These are phyloP conservation scores for Labia minor DNA, from an alignment of 2,888 invertebrate genomes.

Conservation along the genomic window DNA sequence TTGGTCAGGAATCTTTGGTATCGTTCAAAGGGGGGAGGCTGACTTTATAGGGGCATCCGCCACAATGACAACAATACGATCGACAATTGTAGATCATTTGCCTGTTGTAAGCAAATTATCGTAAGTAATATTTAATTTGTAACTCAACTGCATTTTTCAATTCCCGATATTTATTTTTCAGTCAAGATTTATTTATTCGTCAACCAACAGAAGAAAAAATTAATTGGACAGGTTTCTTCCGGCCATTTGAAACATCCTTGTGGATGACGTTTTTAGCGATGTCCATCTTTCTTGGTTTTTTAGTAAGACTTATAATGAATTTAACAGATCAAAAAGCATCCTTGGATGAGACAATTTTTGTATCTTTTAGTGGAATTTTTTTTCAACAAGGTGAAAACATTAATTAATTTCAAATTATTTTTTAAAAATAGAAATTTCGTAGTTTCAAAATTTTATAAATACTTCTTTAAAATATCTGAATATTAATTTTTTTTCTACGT, in stretches of 20 bases:
- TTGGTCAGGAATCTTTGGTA: not conserved
- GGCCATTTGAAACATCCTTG: not conserved
- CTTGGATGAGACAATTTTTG: not conserved
- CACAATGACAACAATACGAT: not conserved
- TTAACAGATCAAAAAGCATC: not conserved
- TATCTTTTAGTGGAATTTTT: not conserved
- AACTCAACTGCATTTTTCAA: not conserved
- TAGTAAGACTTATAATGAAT: not conserved
- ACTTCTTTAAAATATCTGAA: no score
- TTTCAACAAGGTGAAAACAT: not conserved
- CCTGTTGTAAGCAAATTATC: not conserved
- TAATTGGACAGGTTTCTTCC: not conserved
- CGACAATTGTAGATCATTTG: not conserved
- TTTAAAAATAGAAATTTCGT: no score
- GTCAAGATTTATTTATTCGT: not conserved
- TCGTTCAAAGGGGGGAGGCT: not conserved
- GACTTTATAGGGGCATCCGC: not conserved
- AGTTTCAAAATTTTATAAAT: no score
- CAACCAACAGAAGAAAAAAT: not conserved
- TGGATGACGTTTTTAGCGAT: not conserved
- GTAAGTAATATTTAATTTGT: not conserved
- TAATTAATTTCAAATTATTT: no score
- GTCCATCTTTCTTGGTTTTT: not conserved
- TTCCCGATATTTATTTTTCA: not conserved
- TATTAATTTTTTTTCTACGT: no score